Conservation (phyloP, 2,113 vertebrate species). For the Myrmophylax atrothorax region DNA sequence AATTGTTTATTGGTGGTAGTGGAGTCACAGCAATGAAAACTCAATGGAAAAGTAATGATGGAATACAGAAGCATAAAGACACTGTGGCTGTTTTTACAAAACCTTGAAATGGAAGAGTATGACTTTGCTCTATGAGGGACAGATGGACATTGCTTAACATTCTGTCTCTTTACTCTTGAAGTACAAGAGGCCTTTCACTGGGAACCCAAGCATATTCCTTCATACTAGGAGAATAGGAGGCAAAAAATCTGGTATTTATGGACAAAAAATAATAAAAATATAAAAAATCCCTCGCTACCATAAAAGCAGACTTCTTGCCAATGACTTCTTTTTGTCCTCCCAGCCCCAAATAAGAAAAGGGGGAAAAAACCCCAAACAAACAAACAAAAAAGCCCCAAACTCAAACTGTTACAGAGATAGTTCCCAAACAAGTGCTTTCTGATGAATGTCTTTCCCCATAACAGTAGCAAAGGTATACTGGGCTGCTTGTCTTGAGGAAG, state of each 20-base stretch:
- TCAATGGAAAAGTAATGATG: not conserved
- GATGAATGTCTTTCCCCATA: not conserved
- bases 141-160: not conserved
- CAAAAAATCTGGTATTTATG: not conserved
- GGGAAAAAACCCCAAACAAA: not conserved
- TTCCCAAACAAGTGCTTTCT: not conserved
- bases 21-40: not conserved
- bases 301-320: not conserved
- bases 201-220: not conserved
- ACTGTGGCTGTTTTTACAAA: not conserved
- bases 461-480: not conserved
- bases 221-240: not conserved
- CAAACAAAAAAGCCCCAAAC: not conserved
- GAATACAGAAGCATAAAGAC: not conserved
- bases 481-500: not conserved
- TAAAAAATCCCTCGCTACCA: not conserved
- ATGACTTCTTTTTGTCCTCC: not conserved
- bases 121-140: rapidly evolving
- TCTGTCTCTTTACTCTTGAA: not conserved
- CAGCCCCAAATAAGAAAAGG: not conserved
- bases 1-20: not conserved
- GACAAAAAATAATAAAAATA: not conserved
- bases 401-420: not conserved
- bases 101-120: not conserved
- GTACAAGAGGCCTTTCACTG: not conserved